phyloP scores from a whole-genome alignment of 2,888 invertebrate genomes.

The Penaeus monodon region DNA sequence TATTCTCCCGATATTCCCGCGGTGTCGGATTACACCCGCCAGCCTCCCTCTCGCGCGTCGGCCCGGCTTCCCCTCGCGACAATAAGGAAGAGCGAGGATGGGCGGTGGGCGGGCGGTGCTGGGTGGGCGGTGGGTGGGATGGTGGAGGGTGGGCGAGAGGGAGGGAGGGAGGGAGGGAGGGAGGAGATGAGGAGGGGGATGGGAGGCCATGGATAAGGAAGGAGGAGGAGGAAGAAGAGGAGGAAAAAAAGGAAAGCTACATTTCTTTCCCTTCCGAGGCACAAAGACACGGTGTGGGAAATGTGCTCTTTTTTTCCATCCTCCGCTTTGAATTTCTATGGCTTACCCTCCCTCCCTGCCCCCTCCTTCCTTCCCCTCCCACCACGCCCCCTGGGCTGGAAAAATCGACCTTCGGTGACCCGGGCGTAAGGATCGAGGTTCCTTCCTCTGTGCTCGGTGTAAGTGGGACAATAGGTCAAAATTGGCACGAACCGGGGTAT shows the following conservation, averaged over 20 bases:
- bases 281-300: slow-evolving; percentile 49
- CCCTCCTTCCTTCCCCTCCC: too few species aligned
- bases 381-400: too few species aligned
- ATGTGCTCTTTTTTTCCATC: slow-evolving; percentile 25
- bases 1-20: background rate
- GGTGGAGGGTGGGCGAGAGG: background rate
- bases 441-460: slow-evolving; percentile 16
- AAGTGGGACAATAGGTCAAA: slow-evolving; percentile 54
- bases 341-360: slow-evolving; percentile 8
- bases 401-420: slow-evolving; percentile 5
- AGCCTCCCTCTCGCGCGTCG: background rate
- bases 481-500: slow-evolving; percentile 53
- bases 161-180: background rate
- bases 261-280: slow-evolving; percentile 11
- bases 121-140: too few species aligned
- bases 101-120: too few species aligned
- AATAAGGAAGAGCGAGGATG: too few species aligned
- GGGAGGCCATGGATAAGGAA: background rate
- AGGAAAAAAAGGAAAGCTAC: slow-evolving; percentile 18
- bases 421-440: slow-evolving; percentile 3
- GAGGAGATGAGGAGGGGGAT: too few species aligned
- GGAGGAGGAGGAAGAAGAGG: slow-evolving; percentile 4
- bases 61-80: background rate
- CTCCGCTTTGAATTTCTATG: slow-evolving; percentile 34
- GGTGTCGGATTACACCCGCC: background rate